phyloP scores from a whole-genome alignment of 2,797 vertebrate genomes.

The Oryzias sinensis region DNA sequence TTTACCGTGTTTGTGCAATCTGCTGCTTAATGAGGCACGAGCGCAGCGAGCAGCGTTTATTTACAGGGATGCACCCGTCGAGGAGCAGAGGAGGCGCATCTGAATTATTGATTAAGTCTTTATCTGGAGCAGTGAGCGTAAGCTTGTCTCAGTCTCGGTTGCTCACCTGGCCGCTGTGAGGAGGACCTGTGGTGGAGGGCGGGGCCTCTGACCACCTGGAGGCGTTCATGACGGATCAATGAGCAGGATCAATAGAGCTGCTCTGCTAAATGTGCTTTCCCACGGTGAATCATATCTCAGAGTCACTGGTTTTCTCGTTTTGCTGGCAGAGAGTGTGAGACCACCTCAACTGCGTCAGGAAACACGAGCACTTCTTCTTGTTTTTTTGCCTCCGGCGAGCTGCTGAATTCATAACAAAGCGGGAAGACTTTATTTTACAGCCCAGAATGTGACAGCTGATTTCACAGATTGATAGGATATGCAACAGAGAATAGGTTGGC shows the following conservation, averaged over 20 bases:
- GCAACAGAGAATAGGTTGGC: background rate
- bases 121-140: conserved; percentile 36
- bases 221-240: conserved; percentile 12
- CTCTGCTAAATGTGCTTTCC: conserved; percentile 13
- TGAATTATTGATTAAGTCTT: conserved; percentile 67
- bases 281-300: conserved; percentile 3
- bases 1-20: conserved; percentile 40
- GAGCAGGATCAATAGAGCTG: conserved; percentile 7
- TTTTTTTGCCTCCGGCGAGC: conserved; percentile 25
- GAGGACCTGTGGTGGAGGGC: conserved; percentile 31
- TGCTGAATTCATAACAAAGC: conserved; percentile 55
- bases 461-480: conserved; percentile 1
- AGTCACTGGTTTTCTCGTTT: conserved; percentile 12
- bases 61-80: conserved; percentile 24
- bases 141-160: conserved; percentile 10
- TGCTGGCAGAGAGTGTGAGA: conserved; percentile 25
- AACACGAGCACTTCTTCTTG: conserved; percentile 29
- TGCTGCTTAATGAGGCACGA: conserved; percentile 59
- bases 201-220: conserved; percentile 4
- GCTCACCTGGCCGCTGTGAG: conserved; percentile 49
- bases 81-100: conserved; percentile 49
- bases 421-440: conserved; percentile 31
- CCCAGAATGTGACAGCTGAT: conserved; percentile 18
- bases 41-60: conserved; percentile 33
- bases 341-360: conserved; percentile 27